These are phyloP conservation scores for Cydia pomonella DNA, from an alignment of 1,140 invertebrate species.

Conservation along the genomic window DNA sequence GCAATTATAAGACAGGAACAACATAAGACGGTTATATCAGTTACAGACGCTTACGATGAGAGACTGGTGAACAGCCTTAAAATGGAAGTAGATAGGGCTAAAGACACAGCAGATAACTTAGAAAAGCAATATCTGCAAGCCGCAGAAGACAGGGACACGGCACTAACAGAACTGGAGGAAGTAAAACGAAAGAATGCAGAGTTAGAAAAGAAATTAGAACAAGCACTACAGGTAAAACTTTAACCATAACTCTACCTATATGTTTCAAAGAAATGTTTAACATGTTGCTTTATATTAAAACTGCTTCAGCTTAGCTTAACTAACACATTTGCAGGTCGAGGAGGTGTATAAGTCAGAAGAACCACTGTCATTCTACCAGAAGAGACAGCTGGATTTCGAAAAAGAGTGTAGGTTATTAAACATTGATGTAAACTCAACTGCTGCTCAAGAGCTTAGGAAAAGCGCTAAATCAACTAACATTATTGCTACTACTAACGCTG, in stretches of 20 bases:
- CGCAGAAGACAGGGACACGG: slow-evolving; percentile 88
- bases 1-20: slow-evolving; percentile 82
- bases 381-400: slow-evolving; percentile 68
- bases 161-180: slow-evolving; percentile 89
- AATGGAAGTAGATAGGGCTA: slow-evolving; percentile 87
- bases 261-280: not conserved
- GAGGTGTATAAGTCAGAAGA: slow-evolving; percentile 63
- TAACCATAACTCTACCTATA: not conserved
- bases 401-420: slow-evolving; percentile 72
- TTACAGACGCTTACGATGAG: slow-evolving; percentile 81
- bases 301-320: slow-evolving; percentile 45
- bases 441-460: slow-evolving; percentile 62
- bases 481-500: slow-evolving; percentile 51
- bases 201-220: slow-evolving; percentile 86
- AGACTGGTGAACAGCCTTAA: slow-evolving; percentile 85
- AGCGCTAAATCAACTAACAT: slow-evolving; percentile 61
- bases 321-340: slow-evolving; percentile 71
- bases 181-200: slow-evolving; percentile 87
- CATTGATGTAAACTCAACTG: slow-evolving; percentile 66
- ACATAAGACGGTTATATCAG: slow-evolving; percentile 82
- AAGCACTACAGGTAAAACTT: slow-evolving; percentile 80
- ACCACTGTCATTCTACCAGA: slow-evolving; percentile 69
- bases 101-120: slow-evolving; percentile 88
- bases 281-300: slow-evolving; percentile 25
- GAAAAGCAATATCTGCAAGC: slow-evolving; percentile 89